phyloP scores from a whole-genome alignment of 2,888 invertebrate genomes.

The Tipula helvola region DNA sequence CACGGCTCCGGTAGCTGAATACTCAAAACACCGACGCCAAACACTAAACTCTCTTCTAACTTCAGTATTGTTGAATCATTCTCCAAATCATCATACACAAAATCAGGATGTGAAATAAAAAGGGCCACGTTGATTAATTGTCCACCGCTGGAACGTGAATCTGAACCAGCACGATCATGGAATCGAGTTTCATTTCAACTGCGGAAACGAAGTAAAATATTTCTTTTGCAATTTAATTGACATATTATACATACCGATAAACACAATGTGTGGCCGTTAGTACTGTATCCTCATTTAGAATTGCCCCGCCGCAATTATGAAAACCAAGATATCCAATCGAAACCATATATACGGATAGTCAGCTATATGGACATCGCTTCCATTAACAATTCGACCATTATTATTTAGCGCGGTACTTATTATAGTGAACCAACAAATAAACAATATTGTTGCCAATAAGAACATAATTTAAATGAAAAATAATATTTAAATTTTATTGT shows the following conservation, averaged over 20 bases:
- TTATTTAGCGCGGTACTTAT: background rate
- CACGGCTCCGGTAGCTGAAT: background rate
- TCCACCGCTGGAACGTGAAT: background rate
- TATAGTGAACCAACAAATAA: background rate
- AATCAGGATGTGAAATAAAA: background rate
- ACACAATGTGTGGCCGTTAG: slow-evolving; percentile 19
- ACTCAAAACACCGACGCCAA: background rate
- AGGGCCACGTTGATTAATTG: background rate
- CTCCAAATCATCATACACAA: background rate
- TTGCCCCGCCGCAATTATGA: slow-evolving; percentile 16
- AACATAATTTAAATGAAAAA: background rate
- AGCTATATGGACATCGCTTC: slow-evolving; percentile 18
- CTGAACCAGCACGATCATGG: background rate
- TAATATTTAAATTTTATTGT: background rate
- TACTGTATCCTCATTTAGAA: slow-evolving; percentile 19
- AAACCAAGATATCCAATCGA: slow-evolving; percentile 16
- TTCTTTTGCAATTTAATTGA: background rate
- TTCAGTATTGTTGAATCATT: background rate
- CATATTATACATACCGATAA: background rate
- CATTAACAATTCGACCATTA: slow-evolving; percentile 19
- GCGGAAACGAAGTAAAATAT: background rate
- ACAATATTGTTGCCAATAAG: background rate
- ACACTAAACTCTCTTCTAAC: background rate
- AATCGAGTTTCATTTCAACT: background rate
- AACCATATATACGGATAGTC: slow-evolving; percentile 23